Evolutionary conservation across 2,888 invertebrate genomes (phyloP), one percentile per base, ranked within the genome.

Genomic region (Lycia hirtaria): DNA sequence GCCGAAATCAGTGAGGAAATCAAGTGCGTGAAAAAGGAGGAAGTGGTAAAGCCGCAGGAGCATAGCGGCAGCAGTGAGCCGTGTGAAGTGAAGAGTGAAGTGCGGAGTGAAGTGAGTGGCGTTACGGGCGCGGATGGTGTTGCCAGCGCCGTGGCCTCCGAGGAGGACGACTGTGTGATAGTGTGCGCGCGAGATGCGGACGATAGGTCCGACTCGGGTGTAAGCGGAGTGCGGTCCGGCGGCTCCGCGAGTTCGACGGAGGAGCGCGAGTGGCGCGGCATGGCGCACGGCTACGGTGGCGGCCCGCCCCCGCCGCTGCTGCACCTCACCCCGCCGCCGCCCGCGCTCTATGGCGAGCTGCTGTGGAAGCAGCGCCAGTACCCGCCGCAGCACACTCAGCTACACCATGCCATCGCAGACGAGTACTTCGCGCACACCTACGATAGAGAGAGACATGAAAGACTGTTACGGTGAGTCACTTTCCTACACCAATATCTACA

Each of bases 241-340:
- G 93, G 94, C 72, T 92, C 92, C 79, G 96, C 96, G 93, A 96
- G 96, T 88, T 94, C 96, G 73, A 95, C 95, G 86, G 96, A 95
- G 80, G 95, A 95, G 83, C 93, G 95, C 85, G 95, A 95, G 87
- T 95, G 95, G 83, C 93, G 96, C 83, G 95, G 95, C 82, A 93
- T 93, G 89, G 94, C 95, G 81, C 95, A 95, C 95, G 88, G 94
- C 87, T 90, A 88, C 82, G 94, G 94, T 75, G 95, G 95, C 88
- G 95, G 95, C 28, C 94, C 94, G 72, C 93, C 88, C 72, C 90
- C 90, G 83, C 92, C 84, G 75, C 82, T 88, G 78, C 85, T 83
- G 80, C 90, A 87, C 76, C 83, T 88, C 73, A 85, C 89, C 69
- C 88, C 87, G 80, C 89, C 87, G 76, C 90, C 92, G 75, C 87